A percentile compares a stretch with the other conserved stretches of the same genome.
phyloP scores from a whole-genome alignment of 2,797 vertebrate genomes.

The Spinibarbus caldwelli region DNA sequence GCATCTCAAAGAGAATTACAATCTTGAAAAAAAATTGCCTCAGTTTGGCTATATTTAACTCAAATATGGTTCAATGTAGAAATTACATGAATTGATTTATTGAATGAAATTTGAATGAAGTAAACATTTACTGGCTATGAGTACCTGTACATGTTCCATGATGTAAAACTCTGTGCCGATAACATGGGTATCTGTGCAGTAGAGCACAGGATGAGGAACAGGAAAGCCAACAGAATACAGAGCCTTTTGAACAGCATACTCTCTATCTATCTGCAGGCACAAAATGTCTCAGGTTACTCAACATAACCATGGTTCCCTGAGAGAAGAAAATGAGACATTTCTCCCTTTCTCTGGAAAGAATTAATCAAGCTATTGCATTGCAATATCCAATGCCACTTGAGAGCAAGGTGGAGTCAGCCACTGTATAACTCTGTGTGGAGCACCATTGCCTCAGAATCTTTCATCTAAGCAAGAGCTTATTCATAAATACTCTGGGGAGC shows the following conservation, averaged over 20 bases:
- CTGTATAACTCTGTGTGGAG: no score
- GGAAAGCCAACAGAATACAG: conserved; percentile 87
- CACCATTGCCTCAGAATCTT: no score
- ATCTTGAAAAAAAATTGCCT: neutral
- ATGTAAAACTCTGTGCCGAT: conserved; percentile 95
- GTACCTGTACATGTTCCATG: conserved; percentile 89
- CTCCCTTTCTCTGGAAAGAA: no score
- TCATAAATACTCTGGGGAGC: no score
- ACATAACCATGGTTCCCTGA: neutral
- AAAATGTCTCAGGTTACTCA: neutral
- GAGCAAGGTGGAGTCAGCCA: no score
- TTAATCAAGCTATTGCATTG: no score
- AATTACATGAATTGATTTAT: neutral
- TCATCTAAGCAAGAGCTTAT: no score
- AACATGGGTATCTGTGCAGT: conserved; percentile 82
- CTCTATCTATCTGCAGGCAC: conserved; percentile 84
- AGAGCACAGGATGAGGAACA: conserved; percentile 87
- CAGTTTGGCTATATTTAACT: neutral
- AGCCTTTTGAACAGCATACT: conserved; percentile 88
- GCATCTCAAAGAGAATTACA: neutral
- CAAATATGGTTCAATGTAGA: neutral
- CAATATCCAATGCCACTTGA: no score
- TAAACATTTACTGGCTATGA: neutral
- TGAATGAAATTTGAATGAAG: neutral
- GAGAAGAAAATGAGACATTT: neutral